These are phyloP conservation scores for Phymorhynchus buccinoides DNA, from an alignment of 1,140 invertebrate species.

Conservation along the genomic window DNA sequence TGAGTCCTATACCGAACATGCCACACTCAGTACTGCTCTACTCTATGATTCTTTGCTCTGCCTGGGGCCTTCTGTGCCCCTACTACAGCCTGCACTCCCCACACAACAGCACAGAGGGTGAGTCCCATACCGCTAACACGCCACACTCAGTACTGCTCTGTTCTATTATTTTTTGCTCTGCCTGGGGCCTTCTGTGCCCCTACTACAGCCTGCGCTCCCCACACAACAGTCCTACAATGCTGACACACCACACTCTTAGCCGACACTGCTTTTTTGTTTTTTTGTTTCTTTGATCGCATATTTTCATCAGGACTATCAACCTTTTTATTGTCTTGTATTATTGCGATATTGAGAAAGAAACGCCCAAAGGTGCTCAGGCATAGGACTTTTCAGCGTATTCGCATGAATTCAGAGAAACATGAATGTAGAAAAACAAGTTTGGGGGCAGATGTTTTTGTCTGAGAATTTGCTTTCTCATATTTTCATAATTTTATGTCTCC, in stretches of 20 bases:
- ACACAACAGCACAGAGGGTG: slow-evolving; percentile 39
- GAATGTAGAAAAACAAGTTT: too few species aligned
- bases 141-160: neutral
- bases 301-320: too few species aligned
- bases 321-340: too few species aligned
- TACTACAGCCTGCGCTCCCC: slow-evolving; percentile 78
- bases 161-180: slow-evolving; percentile 85
- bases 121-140: slow-evolving; percentile 13
- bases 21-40: neutral
- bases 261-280: too few species aligned
- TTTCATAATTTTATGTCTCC: too few species aligned
- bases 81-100: slow-evolving; percentile 78
- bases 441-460: too few species aligned
- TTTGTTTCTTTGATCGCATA: too few species aligned
- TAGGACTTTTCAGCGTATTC: too few species aligned
- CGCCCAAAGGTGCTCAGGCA: too few species aligned
- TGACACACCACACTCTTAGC: neutral
- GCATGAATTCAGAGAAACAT: too few species aligned
- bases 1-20: slow-evolving; percentile 28
- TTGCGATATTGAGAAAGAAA: too few species aligned
- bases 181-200: slow-evolving; percentile 87
- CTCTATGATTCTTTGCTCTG: slow-evolving; percentile 85
- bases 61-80: slow-evolving; percentile 87
- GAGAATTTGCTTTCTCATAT: too few species aligned
- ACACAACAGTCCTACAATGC: slow-evolving; percentile 7